These are phyloP conservation scores for Leptinotarsa juncta DNA, from an alignment of 2,888 invertebrate species.

Conservation along the genomic window DNA sequence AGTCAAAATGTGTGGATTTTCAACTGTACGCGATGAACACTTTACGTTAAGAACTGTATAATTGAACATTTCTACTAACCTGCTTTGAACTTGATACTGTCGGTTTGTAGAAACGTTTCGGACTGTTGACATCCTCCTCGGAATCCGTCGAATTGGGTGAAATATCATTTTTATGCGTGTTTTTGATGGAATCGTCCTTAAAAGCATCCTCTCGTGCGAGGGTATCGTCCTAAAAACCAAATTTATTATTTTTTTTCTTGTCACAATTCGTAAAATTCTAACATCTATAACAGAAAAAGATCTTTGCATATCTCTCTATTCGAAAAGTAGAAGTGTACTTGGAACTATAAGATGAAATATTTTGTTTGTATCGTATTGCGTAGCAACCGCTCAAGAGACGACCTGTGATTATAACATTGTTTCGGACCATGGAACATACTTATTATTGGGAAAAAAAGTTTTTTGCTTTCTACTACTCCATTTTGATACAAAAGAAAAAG, in stretches of 20 bases:
- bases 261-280: conserved; percentile 8
- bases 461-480: too few species aligned
- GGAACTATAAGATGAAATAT: background rate
- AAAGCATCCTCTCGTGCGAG: background rate
- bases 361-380: conserved; percentile 19
- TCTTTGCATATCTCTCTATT: conserved; percentile 37
- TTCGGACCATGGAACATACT: too few species aligned
- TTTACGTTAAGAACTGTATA: background rate
- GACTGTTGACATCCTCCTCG: conserved; percentile 47
- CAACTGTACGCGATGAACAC: too few species aligned
- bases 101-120: conserved; percentile 33
- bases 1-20: too few species aligned
- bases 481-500: too few species aligned
- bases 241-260: background rate
- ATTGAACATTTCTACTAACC: background rate
- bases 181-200: conserved; percentile 30
- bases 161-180: conserved; percentile 31
- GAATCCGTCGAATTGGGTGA: conserved; percentile 62
- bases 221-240: conserved; percentile 18
- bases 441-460: too few species aligned
- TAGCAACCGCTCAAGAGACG: background rate
- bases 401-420: too few species aligned
- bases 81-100: background rate
- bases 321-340: background rate
- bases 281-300: conserved; percentile 46